Conservation (phyloP, 2,797 vertebrate genomes). For the Gymnothorax javanicus region DNA sequence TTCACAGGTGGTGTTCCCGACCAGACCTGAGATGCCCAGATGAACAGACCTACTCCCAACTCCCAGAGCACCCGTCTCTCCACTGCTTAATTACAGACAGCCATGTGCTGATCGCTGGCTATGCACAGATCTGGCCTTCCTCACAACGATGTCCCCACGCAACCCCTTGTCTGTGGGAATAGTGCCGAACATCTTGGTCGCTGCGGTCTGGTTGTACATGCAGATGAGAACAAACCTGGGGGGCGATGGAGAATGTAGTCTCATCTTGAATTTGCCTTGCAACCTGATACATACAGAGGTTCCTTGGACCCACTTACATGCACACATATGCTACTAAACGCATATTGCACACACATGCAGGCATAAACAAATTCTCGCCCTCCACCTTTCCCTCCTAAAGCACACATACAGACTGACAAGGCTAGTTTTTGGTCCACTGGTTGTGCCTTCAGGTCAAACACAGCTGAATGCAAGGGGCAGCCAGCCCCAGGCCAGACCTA, state of each 20-base stretch:
- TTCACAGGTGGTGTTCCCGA: slow-evolving; percentile 80
- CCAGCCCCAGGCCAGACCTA: background rate
- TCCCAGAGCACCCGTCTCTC: slow-evolving; percentile 45
- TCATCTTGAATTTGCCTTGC: background rate
- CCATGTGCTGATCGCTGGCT: slow-evolving; percentile 63
- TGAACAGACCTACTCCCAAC: slow-evolving; percentile 56
- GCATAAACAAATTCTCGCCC: background rate
- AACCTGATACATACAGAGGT: background rate
- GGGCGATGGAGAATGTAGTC: background rate
- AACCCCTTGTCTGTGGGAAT: slow-evolving; percentile 33
- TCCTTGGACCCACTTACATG: background rate
- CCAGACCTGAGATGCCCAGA: slow-evolving; percentile 61
- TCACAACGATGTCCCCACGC: slow-evolving; percentile 11
- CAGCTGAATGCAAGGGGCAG: background rate
- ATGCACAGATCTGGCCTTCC: slow-evolving; percentile 44
- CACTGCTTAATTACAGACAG: slow-evolving; percentile 69
- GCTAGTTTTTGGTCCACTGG: background rate
- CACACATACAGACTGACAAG: background rate
- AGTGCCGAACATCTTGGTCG: slow-evolving; percentile 43
- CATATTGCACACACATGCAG: background rate
- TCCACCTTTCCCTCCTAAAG: no score
- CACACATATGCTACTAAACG: background rate
- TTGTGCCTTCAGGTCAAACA: background rate
- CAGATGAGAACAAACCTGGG: no score
- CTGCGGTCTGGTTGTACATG: background rate